Base-by-base conservation (phyloP, 2,888 invertebrate genomes). In the Campaea margaritaria region DNA sequence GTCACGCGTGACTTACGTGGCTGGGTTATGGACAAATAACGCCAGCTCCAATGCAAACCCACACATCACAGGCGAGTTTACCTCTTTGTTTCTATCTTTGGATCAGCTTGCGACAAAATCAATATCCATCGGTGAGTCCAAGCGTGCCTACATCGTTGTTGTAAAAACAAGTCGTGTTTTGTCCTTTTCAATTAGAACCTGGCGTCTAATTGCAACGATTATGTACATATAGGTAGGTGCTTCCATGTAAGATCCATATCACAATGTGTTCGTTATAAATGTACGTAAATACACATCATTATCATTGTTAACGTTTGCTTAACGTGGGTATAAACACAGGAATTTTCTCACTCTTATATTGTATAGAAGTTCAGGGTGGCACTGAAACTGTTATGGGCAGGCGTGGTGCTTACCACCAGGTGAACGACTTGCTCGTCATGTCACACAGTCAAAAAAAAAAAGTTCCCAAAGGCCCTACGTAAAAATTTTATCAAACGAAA, bases 11-110 rank as follows among this genome's bases (percentile, higher is more conserved):
- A 14, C n/a, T 21, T 44, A 34, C 67, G 67, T 67, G 67, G 21
- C 48, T 45, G 57, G 14, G 39, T 41, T 16, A 47, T 56, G 39
- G 44, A 36, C 61, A 62, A 67, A 68, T 65, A 64, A 14, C 62
- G 49, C 47, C 49, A 12, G 45, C 47, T 41, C 12, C 42, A 21
- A 42, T 41, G 44, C 47, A 52, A 57, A 47, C 15, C 38, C 11
- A 48, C 45, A 46, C 21, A 10, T 21, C 43, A 31, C 41, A 54
- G 44, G 45, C 52, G 51, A 60, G 52, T 44, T 60, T 66, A 63
- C 66, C 54, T 65, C 67, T 61, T 63, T 21, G 21, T 21, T 21
- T 62, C 69, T 62, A 65, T 57, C 56, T 64, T 63, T 62, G 63
- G 65, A 61, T 62, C 50, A 38, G 44, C 55, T 41, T 55, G 53